Evolutionary conservation across 2,797 vertebrate genomes (phyloP).

Genomic region (Spinus pinus): DNA sequence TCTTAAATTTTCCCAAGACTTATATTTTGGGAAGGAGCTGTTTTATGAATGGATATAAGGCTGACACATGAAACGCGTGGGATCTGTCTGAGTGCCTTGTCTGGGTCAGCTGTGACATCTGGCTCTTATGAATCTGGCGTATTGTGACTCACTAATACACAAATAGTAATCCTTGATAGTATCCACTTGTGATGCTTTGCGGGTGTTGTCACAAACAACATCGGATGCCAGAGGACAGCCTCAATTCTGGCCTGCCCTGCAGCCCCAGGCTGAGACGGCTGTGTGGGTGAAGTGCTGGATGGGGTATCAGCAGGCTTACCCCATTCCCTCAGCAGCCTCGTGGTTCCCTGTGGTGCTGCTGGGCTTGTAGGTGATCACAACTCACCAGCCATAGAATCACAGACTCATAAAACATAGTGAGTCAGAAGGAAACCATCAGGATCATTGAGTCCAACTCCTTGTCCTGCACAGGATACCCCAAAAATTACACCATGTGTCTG

Average conservation of each 20-base stretch:
- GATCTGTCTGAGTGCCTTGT: slow-evolving; percentile 76
- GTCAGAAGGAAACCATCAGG: neutral
- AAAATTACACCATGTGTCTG: neutral
- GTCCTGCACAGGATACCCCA: neutral
- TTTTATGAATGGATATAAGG: slow-evolving; percentile 81
- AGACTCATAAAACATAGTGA: neutral
- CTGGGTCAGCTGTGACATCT: slow-evolving; percentile 83
- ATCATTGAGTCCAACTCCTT: neutral
- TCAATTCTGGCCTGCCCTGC: fast-evolving
- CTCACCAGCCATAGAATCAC: neutral
- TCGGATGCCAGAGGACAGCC: slow-evolving; percentile 42
- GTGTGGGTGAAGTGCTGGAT: neutral
- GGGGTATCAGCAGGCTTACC: neutral
- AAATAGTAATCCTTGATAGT: slow-evolving; percentile 78
- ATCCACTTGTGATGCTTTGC: slow-evolving; percentile 72
- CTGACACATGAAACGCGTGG: slow-evolving; percentile 77
- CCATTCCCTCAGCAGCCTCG: fast-evolving
- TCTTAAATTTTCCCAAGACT: slow-evolving; percentile 73
- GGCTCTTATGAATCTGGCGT: slow-evolving; percentile 79
- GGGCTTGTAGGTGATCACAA: neutral
- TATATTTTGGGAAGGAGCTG: slow-evolving; percentile 75
- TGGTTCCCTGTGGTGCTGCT: neutral
- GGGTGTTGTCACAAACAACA: slow-evolving; percentile 67
- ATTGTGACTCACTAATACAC: slow-evolving; percentile 79
- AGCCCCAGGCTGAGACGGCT: neutral